A percentile compares a stretch with the other conserved stretches of the same genome.
Conservation (phyloP, 2,888 invertebrate species). For the Kryphioiulus occultus region DNA sequence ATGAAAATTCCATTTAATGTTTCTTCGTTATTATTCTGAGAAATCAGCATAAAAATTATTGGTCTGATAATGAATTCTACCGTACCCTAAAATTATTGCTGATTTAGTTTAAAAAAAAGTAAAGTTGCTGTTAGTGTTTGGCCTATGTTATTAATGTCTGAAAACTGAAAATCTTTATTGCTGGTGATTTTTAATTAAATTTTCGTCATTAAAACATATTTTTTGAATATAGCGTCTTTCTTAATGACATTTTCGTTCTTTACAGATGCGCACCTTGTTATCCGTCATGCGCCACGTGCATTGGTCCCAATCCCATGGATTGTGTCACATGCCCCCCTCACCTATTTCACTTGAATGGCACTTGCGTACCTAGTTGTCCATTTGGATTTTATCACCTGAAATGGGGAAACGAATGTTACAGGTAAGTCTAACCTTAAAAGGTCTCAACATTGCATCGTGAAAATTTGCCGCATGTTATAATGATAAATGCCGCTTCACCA, state of each 20-base stretch:
- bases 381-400: slow-evolving; percentile 78
- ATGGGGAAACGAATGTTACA: slow-evolving; percentile 71
- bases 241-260: not conserved
- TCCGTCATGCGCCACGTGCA: slow-evolving; percentile 48
- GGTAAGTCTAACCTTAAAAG: slow-evolving; percentile 49
- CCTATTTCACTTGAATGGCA: slow-evolving; percentile 68
- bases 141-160: too few species aligned
- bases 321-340: slow-evolving; percentile 52
- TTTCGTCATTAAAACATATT: too few species aligned
- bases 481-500: not conserved
- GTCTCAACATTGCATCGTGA: not conserved
- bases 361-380: slow-evolving; percentile 75
- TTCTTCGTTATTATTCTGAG: too few species aligned
- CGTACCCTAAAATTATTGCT: too few species aligned
- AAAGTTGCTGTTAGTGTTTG: too few species aligned
- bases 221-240: not conserved
- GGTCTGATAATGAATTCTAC: too few species aligned
- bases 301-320: slow-evolving; percentile 48
- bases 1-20: not conserved
- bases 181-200: too few species aligned
- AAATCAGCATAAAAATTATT: too few species aligned
- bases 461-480: not conserved
- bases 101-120: too few species aligned
- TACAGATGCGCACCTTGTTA: slow-evolving; percentile 44
- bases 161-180: too few species aligned